phyloP scores from a whole-genome alignment of 2,888 invertebrate species.

The Eucera pruinosa region DNA sequence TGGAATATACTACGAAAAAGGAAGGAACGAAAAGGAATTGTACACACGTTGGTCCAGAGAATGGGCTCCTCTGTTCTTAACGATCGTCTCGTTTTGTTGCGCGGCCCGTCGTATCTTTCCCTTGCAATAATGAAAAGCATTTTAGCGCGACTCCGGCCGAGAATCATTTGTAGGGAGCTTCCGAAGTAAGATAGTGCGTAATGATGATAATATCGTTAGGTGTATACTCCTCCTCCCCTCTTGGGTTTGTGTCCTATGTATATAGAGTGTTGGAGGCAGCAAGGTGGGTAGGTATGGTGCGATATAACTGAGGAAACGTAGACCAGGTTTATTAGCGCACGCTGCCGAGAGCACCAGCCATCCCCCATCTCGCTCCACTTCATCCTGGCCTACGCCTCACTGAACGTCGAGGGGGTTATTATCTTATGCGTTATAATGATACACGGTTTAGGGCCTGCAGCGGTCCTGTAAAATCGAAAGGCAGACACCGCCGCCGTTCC shows the following conservation, averaged over 20 bases:
- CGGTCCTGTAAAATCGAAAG: slow-evolving; percentile 70
- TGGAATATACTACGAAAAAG: neutral
- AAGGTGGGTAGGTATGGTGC: slow-evolving; percentile 64
- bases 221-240: slow-evolving; percentile 47
- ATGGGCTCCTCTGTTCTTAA: slow-evolving; percentile 42
- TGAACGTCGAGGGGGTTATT: slow-evolving; percentile 82
- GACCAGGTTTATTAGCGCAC: slow-evolving; percentile 83
- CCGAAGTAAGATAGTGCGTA: slow-evolving; percentile 78
- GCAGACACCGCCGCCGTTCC: slow-evolving; percentile 49
- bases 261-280: slow-evolving; percentile 45
- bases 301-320: slow-evolving; percentile 81
- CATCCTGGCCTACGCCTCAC: slow-evolving; percentile 80
- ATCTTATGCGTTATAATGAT: slow-evolving; percentile 81
- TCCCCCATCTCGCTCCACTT: slow-evolving; percentile 80
- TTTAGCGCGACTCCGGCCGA: slow-evolving; percentile 62
- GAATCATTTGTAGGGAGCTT: slow-evolving; percentile 75
- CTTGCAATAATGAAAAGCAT: slow-evolving; percentile 70
- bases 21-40: slow-evolving; percentile 8
- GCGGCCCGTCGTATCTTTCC: slow-evolving; percentile 30
- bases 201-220: slow-evolving; percentile 81
- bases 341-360: slow-evolving; percentile 74
- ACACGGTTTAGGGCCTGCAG: slow-evolving; percentile 71
- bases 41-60: neutral
- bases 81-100: slow-evolving; percentile 59
- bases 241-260: slow-evolving; percentile 23